phyloP scores from a whole-genome alignment of 2,113 vertebrate genomes.

The Solea senegalensis region DNA sequence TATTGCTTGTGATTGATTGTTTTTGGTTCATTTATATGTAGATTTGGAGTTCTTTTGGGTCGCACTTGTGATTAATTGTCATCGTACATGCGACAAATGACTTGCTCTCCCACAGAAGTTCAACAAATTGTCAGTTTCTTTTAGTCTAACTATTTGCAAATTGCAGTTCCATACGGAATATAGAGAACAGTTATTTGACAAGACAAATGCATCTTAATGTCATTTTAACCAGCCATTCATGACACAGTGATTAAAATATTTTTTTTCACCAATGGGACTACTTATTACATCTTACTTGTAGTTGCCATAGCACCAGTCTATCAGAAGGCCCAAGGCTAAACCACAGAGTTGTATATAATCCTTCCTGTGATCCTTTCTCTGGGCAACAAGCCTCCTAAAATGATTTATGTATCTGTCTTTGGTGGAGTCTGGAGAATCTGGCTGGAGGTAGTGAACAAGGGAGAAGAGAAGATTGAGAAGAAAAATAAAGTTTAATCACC shows the following conservation, averaged over 20 bases:
- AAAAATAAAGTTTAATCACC: constrained; percentile 61
- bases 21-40: background rate
- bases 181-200: constrained; percentile 26
- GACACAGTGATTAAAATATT: constrained; percentile 7
- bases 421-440: constrained; percentile 44
- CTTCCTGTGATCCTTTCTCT: constrained; percentile 62
- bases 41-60: background rate
- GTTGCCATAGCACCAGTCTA: constrained; percentile 55
- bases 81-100: background rate
- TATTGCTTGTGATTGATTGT: constrained; percentile 8
- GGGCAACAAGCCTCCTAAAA: constrained; percentile 60
- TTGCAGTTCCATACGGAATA: background rate
- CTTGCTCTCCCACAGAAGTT: constrained; percentile 1
- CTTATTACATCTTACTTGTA: constrained; percentile 35
- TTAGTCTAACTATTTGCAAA: too few relatives aligned
- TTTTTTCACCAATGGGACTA: constrained; percentile 14
- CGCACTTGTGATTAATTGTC: background rate
- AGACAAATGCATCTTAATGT: constrained; percentile 23
- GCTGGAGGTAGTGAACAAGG: constrained; percentile 54
- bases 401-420: constrained; percentile 68
- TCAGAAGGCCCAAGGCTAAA: constrained; percentile 46
- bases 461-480: constrained; percentile 26
- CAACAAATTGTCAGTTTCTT: constrained; percentile 7
- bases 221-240: constrained; percentile 26
- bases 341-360: constrained; percentile 61